Percentiles rank a stretch among this genome's conserved stretches.
These are phyloP conservation scores for Pteronura brasiliensis DNA, from an alignment of 2,113 vertebrate genomes.

Conservation along the genomic window DNA sequence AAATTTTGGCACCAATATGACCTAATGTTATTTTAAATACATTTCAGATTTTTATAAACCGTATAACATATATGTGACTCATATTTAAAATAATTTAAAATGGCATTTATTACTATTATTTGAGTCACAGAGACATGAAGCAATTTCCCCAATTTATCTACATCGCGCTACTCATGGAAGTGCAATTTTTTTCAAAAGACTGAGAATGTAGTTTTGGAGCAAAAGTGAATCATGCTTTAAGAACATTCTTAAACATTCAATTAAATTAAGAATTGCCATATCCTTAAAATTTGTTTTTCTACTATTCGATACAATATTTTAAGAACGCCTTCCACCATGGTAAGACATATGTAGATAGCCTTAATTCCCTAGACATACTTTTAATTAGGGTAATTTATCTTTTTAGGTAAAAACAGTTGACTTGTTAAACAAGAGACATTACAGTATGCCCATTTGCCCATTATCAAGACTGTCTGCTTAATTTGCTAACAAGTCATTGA, in stretches of 20 bases:
- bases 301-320: background rate
- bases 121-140: background rate
- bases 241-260: background rate
- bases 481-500: slow-evolving; percentile 17
- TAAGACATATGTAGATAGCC: background rate
- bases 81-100: background rate
- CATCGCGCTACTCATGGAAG: background rate
- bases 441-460: background rate
- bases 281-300: background rate
- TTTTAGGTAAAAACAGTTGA: slow-evolving; percentile 20
- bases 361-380: background rate
- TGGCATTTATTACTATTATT: background rate
- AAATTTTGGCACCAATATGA: background rate
- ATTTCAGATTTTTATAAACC: background rate
- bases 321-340: background rate
- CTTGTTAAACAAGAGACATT: background rate
- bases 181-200: background rate
- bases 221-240: slow-evolving; percentile 1
- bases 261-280: background rate
- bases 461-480: background rate
- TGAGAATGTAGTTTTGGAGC: background rate
- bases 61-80: background rate
- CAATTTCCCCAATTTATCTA: background rate
- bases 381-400: background rate
- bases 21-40: background rate